Evolutionary conservation across 2,113 vertebrate genomes (phyloP).

Genomic region (Larimichthys crocea): DNA sequence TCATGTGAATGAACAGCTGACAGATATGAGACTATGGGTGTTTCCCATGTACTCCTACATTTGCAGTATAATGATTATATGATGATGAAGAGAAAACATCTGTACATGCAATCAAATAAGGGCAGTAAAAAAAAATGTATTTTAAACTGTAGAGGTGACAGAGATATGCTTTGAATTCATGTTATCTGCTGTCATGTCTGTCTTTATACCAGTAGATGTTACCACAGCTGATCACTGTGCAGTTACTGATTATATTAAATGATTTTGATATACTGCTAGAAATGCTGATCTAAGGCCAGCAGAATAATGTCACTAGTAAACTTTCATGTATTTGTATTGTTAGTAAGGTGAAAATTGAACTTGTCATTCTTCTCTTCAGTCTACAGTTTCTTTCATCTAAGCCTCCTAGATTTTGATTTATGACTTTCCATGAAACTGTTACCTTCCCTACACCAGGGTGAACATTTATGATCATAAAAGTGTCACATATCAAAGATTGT

Average conservation of each 20-base stretch:
- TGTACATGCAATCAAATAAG: constrained; percentile 4
- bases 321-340: neutral
- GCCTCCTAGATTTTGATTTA: neutral
- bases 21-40: neutral
- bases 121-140: neutral
- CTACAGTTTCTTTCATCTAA: neutral
- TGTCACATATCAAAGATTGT: neutral
- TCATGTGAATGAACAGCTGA: neutral
- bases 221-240: neutral
- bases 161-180: neutral
- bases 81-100: constrained; percentile 15
- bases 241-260: neutral
- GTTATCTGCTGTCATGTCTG: neutral
- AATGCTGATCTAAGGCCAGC: neutral
- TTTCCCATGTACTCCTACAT: neutral
- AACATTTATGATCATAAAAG: neutral
- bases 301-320: neutral
- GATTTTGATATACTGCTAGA: neutral
- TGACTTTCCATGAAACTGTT: neutral
- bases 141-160: neutral
- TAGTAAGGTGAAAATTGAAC: neutral
- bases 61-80: neutral
- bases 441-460: neutral
- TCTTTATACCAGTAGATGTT: neutral
- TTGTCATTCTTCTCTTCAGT: neutral